Base-by-base conservation (phyloP, 2,888 invertebrate genomes). In the Augochlorella aurata region DNA sequence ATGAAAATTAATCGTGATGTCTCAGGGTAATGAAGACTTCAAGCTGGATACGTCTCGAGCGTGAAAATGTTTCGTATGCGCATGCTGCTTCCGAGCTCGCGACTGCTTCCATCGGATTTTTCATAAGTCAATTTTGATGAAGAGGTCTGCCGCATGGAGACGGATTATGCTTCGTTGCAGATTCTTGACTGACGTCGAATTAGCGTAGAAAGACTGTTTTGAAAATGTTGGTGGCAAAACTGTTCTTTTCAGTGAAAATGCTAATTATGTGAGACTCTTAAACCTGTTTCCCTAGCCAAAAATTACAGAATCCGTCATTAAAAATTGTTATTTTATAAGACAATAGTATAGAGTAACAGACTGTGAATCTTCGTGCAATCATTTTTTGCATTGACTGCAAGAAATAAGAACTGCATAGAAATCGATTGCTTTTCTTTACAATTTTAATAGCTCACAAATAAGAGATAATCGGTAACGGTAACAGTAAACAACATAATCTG, bases 1-100 rank as follows among this genome's bases (percentile, higher is more conserved):
- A 80, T 88, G 81, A 82, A 88, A 88, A 88, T 87, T 85, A 87
- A 87, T 82, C 85, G 80, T 61, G 63, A 81, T 73, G 71, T 77
- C 61, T 65, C 75, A 29, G 69, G 78, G 78, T 85, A 84, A 83
- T 79, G 84, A 84, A 84, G 83, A 77, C 74, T 80, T 74, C 79
- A 65, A 66, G 74, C 63, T 8, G 9, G 44, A 49, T 47, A 38
- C 54, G 58, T 70, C 52, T 65, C 47, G 38, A 70, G 67, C 58
- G 50, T 47, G 67, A 70, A 73, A 77, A 82, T 63, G 76, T 82
- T 81, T 72, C 67, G 68, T 44, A 5, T 5, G 74, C 74, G 78
- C 47, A 50, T 29, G 14, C 24, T 7, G 14, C 24, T 24, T 21
- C 54, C 5, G 38, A 24, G 58, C 21, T 5, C 58, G 21, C 14